phyloP scores from a whole-genome alignment of 1,140 invertebrate genomes.

The Drosophila mauritiana region DNA sequence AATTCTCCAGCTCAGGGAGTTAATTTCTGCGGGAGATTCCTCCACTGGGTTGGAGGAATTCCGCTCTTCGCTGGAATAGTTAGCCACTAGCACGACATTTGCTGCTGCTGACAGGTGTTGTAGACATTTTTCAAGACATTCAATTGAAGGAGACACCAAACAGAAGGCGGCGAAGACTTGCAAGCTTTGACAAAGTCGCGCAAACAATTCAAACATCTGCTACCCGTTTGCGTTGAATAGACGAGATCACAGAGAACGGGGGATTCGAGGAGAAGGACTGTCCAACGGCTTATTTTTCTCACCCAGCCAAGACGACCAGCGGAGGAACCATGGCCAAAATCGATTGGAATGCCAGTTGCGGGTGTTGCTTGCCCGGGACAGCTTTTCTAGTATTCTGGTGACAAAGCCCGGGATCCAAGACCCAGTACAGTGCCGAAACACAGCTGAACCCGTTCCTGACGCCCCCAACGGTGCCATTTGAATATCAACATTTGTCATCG shows the following conservation, averaged over 20 bases:
- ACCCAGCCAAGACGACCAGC: constrained; percentile 46
- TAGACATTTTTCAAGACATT: constrained; percentile 64
- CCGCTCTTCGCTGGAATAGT: constrained; percentile 12
- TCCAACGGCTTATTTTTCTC: constrained; percentile 72
- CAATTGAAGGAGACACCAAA: constrained; percentile 40
- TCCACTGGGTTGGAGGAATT: constrained; percentile 3
- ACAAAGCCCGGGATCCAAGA: constrained; percentile 49
- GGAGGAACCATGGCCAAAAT: constrained; percentile 65
- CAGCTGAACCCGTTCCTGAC: constrained; percentile 31
- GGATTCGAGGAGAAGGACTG: background rate
- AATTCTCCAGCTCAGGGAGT: constrained; percentile 32
- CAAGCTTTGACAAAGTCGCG: constrained; percentile 64
- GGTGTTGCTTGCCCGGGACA: constrained; percentile 42
- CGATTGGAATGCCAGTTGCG: constrained; percentile 74
- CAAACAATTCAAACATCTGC: constrained; percentile 75
- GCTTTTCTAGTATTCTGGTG: constrained; percentile 21
- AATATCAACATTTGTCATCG: constrained; percentile 82
- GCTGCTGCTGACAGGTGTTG: constrained; percentile 61
- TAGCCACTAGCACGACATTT: constrained; percentile 7
- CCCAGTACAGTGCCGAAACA: constrained; percentile 11
- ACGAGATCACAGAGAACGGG: constrained; percentile 11
- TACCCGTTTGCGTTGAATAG: constrained; percentile 50
- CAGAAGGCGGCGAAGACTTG: constrained; percentile 24
- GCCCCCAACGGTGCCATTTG: constrained; percentile 73
- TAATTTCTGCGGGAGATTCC: constrained; percentile 44